Evolutionary conservation across 2,888 invertebrate species (phyloP).

Genomic region (Dryobota labecula): DNA sequence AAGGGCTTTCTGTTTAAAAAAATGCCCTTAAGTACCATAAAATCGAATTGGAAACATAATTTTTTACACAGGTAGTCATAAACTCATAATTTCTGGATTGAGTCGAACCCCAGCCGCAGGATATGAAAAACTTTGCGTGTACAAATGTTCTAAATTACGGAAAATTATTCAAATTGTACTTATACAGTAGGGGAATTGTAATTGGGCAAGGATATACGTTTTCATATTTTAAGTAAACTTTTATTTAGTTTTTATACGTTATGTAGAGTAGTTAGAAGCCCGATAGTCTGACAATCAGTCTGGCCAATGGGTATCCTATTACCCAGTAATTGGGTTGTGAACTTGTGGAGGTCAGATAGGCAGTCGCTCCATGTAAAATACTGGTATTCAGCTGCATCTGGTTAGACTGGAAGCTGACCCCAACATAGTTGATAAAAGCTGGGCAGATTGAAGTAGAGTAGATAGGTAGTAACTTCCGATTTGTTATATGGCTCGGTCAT

Average conservation of each 20-base stretch:
- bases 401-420: too few relatives aligned
- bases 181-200: conserved; percentile 4
- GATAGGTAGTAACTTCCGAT: not conserved
- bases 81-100: conserved; percentile 16
- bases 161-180: conserved; percentile 54
- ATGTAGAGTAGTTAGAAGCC: not conserved
- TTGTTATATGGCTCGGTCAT: not conserved
- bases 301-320: too few relatives aligned
- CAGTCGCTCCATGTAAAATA: too few relatives aligned
- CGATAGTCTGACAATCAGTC: too few relatives aligned
- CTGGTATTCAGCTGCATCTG: too few relatives aligned
- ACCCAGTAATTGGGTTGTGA: too few relatives aligned
- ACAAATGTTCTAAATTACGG: conserved; percentile 47
- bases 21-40: conserved; percentile 24
- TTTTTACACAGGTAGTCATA: conserved; percentile 38
- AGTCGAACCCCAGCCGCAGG: not conserved
- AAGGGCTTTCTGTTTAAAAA: conserved; percentile 31
- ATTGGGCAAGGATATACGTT: conserved; percentile 12
- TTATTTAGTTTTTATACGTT: not conserved
- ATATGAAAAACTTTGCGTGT: conserved; percentile 55
- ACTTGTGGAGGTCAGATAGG: too few relatives aligned
- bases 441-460: not conserved
- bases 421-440: too few relatives aligned
- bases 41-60: conserved; percentile 46
- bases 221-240: conserved; percentile 7